Percentiles rank a stretch among this genome's conserved stretches.
Conservation (phyloP, 2,888 invertebrate species). For the Cylloceria caligata region DNA sequence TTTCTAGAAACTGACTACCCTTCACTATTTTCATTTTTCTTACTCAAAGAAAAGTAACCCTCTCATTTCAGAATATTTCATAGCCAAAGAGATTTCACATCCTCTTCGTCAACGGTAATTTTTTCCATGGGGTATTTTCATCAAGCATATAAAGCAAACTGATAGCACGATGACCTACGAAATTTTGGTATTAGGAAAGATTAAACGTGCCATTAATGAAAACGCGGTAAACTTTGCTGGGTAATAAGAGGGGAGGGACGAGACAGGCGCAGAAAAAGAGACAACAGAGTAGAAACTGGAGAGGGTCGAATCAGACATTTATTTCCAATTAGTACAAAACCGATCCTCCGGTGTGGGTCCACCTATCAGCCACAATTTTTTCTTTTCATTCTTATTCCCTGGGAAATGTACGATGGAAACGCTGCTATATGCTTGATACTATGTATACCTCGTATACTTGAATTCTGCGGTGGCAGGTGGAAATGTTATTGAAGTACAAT, state of each 20-base stretch:
- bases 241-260: constrained; percentile 18
- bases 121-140: constrained; percentile 19
- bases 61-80: background rate
- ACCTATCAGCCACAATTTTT: constrained; percentile 53
- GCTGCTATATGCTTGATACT: constrained; percentile 21
- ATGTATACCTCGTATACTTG: background rate
- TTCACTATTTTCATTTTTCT: background rate
- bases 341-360: constrained; percentile 59
- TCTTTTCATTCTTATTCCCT: constrained; percentile 36
- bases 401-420: constrained; percentile 30
- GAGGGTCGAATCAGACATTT: constrained; percentile 63
- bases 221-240: constrained; percentile 61
- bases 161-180: constrained; percentile 37
- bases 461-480: background rate
- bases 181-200: constrained; percentile 65
- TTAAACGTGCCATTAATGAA: constrained; percentile 68
- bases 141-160: constrained; percentile 22
- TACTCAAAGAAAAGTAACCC: background rate
- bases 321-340: constrained; percentile 65
- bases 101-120: constrained; percentile 4
- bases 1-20: background rate
- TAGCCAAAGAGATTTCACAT: background rate
- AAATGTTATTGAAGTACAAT: background rate
- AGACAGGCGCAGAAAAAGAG: constrained; percentile 48
- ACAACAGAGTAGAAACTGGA: constrained; percentile 52